Base-by-base conservation (phyloP, 1,140 invertebrate species). In the Eupeodes corollae region DNA sequence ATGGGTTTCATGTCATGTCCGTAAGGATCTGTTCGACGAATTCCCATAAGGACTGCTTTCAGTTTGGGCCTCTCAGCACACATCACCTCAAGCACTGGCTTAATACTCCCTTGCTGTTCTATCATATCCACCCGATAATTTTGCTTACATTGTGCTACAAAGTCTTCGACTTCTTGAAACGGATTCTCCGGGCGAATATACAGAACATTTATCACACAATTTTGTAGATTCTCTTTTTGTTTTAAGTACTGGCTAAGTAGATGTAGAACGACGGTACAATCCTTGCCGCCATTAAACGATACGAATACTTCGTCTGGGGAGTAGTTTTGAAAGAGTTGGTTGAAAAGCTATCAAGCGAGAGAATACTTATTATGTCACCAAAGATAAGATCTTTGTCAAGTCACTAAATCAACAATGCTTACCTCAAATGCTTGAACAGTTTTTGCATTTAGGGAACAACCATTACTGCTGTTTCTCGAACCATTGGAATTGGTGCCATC, bases 281-380 rank as follows among this genome's bases (percentile, higher is more conserved):
- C 95, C 72, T 98, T 98, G 8, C 95, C 95, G 21, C 95, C 94
- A 70, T 98, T 98, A 60, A 97, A 98, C 46, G 88, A 87, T 31
- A 98, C 59, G 60, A 91, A 91, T 39, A 91, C 66, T 68, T 91
- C 80, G 51, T 85, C 75, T 16, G 78, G 50, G 33, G 74, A 68
- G 57, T 81, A 90, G 40, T 66, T 53, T 45, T 70, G 59, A 44
- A 80, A 73, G 48, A 75, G 70, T 61, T 74, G 48, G 62, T 62
- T 52, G 44, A 74, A 48, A 44, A 73, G 52, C 73, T 74, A 8
- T 26, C 21, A n/a, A n/a, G 21, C 3, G 21, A 26, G 8, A 26
- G 21, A 5, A 26, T 3, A 26, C 21, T 3, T 3, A 26, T 26
- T 26, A 26, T 26, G 21, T 26, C 21, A 26, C 8, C 21, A 26